Base-by-base conservation (phyloP, 1,140 invertebrate species). In the Panagrolaimus sp. region DNA sequence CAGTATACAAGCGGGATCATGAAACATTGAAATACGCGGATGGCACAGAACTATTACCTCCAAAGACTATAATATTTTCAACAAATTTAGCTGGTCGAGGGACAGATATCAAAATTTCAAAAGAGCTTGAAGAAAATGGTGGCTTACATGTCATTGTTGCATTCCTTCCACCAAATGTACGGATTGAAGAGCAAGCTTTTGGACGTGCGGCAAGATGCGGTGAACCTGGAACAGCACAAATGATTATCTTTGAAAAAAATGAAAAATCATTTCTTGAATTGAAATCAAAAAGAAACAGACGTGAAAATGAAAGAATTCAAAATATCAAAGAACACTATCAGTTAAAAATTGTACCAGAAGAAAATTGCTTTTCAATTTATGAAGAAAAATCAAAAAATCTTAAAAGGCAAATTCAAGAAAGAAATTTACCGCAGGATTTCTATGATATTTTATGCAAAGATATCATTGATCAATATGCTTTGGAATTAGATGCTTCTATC, bases 71-170 rank as follows among this genome's bases (percentile, higher is more conserved):
- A 2, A 48, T 48, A 2, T 23, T 48, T 14, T 82, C 84, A 23
- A 85, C 84, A n/a, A 85, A 85, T 63, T 69, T 85, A 14, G 83
- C 84, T 11, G 84, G 84, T 63, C 72, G 84, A 45, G 84, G 84
- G 3, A 84, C 84, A 0, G 83, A 85, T 53, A 83, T 85, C 20
- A 82, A 83, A 64, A 9, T 72, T 5, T 75, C 74, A 9, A 1
- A 70, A 11, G 71, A 74, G 7, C 65, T 85, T 25, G 71, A 74
- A 25, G 42, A 66, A 9, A 69, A 65, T 20, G 84, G 83, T 47
- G 84, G 84, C 7, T 67, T 85, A 4, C 84, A 85, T 67, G 84
- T 85, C 1, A 76, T 74, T 67, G 64, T 84, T 0, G 74, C 81
- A 11, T 84, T 80, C 68, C 69, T 84, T 27, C 83, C 84, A 1